Conservation (phyloP, 2,888 invertebrate genomes). For the Elysia crispata region DNA sequence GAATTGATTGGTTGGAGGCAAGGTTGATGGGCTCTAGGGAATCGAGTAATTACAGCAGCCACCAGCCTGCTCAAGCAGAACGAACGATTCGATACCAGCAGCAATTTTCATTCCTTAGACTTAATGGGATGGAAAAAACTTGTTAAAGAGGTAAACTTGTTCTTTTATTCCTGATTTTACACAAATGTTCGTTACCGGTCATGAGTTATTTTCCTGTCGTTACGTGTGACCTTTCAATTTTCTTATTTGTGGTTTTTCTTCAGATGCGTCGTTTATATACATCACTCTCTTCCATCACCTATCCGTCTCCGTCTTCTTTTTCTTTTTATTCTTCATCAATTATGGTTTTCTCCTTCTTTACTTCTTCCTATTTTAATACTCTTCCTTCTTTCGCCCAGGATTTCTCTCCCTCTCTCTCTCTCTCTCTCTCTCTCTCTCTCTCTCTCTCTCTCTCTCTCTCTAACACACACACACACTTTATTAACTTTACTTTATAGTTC, state of each 20-base stretch:
- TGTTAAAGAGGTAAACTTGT: too few species aligned
- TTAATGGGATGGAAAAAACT: too few species aligned
- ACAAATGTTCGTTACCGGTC: too few species aligned
- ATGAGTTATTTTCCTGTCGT: neutral
- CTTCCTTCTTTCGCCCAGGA: neutral
- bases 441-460: constrained; percentile 18
- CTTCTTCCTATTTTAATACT: neutral
- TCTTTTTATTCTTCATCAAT: neutral
- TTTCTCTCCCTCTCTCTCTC: neutral
- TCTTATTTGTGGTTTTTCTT: neutral
- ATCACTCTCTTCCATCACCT: neutral
- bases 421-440: constrained; percentile 11
- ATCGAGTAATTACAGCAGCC: too few species aligned
- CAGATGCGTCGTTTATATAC: too few species aligned
- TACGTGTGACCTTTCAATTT: neutral
- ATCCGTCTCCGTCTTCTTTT: neutral
- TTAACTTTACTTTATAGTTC: too few species aligned
- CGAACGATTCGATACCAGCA: too few species aligned
- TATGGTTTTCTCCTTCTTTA: neutral
- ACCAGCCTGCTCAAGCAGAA: too few species aligned
- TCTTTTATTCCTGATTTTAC: too few species aligned
- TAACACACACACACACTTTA: neutral
- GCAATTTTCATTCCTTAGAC: too few species aligned
- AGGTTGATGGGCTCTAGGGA: too few species aligned
- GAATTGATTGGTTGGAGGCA: too few species aligned